Conservation (phyloP, 2,888 invertebrate species). For the Pammene aurita region DNA sequence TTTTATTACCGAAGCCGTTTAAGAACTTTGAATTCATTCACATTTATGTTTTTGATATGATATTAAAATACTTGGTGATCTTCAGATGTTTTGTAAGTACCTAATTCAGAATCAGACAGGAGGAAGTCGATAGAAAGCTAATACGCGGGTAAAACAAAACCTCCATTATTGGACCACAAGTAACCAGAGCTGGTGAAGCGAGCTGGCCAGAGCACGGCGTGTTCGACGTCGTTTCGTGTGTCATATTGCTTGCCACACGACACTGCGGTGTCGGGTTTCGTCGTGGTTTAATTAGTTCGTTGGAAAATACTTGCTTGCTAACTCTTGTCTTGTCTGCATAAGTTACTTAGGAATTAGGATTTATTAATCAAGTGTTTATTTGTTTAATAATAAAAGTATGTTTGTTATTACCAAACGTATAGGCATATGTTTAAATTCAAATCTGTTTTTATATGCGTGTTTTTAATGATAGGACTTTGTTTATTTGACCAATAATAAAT, state of each 20-base stretch:
- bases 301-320: conserved; percentile 58
- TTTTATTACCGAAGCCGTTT: no score
- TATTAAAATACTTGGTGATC: no score
- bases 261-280: conserved; percentile 68
- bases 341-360: background rate
- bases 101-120: conserved; percentile 37
- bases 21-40: no score
- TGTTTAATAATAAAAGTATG: no score
- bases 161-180: conserved; percentile 64
- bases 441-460: no score
- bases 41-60: no score
- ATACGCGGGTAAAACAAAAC: conserved; percentile 54
- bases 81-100: background rate
- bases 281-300: conserved; percentile 68
- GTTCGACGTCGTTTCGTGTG: conserved; percentile 64
- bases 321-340: conserved; percentile 34
- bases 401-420: no score
- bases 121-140: conserved; percentile 58
- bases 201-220: conserved; percentile 47
- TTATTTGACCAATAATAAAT: no score
- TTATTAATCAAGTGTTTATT: no score
- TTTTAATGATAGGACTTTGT: no score
- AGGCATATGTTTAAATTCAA: no score
- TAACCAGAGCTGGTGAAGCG: conserved; percentile 58
- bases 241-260: conserved; percentile 67